These are phyloP conservation scores for Euwallacea similis DNA, from an alignment of 1,140 invertebrate species.

Conservation along the genomic window DNA sequence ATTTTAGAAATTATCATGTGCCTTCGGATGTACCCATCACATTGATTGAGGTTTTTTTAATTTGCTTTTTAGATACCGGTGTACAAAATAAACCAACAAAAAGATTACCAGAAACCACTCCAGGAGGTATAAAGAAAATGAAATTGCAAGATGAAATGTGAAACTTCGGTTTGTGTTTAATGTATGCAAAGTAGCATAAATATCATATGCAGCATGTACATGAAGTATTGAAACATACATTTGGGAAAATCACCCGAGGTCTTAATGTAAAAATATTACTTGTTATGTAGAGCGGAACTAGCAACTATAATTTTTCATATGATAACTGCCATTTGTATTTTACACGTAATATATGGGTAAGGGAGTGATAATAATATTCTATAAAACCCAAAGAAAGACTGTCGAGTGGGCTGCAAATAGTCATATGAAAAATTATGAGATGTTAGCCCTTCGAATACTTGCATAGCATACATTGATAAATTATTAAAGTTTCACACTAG, in stretches of 20 bases:
- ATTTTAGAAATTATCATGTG: not conserved
- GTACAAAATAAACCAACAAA: slow-evolving; percentile 47
- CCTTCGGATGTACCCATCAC: not conserved
- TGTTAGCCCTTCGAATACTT: no score
- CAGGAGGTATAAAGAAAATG: slow-evolving; percentile 43
- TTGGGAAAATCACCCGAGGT: slow-evolving; percentile 2
- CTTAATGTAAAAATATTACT: slow-evolving; percentile 1
- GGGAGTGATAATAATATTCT: not conserved
- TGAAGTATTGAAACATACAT: not conserved
- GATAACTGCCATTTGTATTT: not conserved
- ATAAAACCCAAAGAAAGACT: not conserved
- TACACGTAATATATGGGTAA: not conserved
- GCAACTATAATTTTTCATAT: not conserved
- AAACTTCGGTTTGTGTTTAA: slow-evolving; percentile 28
- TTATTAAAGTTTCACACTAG: no score
- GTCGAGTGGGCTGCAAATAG: no score
- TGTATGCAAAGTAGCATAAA: slow-evolving; percentile 39
- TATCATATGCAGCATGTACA: slow-evolving; percentile 27
- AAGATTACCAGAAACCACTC: slow-evolving; percentile 44
- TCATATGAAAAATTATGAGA: no score
- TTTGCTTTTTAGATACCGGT: slow-evolving; percentile 44
- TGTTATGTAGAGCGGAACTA: slow-evolving; percentile 2
- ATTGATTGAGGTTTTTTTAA: slow-evolving; percentile 17
- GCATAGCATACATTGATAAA: no score
- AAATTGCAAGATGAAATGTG: slow-evolving; percentile 46